phyloP scores from a whole-genome alignment of 2,797 vertebrate genomes.

The Psittacula derbiana region DNA sequence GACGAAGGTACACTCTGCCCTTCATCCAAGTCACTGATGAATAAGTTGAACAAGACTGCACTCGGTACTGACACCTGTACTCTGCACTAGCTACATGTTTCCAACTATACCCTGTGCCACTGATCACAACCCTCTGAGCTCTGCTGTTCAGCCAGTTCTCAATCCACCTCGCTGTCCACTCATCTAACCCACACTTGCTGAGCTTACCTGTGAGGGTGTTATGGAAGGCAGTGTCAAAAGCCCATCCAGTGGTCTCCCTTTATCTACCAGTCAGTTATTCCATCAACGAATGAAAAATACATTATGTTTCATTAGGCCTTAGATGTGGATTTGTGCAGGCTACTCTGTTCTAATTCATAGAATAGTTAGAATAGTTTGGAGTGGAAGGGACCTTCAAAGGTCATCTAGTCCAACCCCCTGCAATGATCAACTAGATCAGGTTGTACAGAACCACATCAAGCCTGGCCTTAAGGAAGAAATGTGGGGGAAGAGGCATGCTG shows the following conservation, averaged over 20 bases:
- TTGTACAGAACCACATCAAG: too few relatives aligned
- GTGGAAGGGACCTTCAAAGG: too few relatives aligned
- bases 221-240: background rate
- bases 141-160: background rate
- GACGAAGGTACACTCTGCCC: background rate
- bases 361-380: too few relatives aligned
- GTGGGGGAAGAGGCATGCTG: fast-evolving
- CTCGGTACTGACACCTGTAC: background rate
- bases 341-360: background rate
- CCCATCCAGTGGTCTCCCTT: background rate
- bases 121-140: background rate
- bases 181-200: background rate
- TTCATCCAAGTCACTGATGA: background rate
- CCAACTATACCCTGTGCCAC: background rate
- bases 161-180: background rate
- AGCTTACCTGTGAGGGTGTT: background rate
- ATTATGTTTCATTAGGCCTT: background rate
- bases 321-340: background rate
- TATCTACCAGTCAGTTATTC: background rate
- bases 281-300: background rate
- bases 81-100: background rate
- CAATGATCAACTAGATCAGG: too few relatives aligned
- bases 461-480: too few relatives aligned
- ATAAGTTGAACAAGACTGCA: background rate
- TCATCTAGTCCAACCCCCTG: too few relatives aligned